These are phyloP conservation scores for Spodoptera littoralis DNA, from an alignment of 2,888 invertebrate species.

Conservation along the genomic window DNA sequence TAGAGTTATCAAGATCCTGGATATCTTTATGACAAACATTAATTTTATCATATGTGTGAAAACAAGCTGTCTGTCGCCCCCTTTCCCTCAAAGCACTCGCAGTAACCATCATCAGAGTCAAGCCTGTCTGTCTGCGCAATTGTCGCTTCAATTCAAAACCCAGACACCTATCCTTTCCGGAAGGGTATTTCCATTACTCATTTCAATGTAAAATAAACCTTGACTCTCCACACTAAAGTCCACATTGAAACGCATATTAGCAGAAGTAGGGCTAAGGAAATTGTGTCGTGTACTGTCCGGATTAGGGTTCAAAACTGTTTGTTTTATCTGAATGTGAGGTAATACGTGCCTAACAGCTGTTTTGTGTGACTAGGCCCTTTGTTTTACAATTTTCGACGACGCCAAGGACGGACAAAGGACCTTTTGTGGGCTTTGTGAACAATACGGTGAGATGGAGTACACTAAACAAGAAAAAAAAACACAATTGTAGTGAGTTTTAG, in stretches of 20 bases:
- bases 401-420: conserved; percentile 68
- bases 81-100: conserved; percentile 17
- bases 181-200: conserved; percentile 35
- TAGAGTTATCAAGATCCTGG: conserved; percentile 21
- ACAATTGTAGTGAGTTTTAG: conserved; percentile 17
- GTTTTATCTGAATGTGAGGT: conserved; percentile 32
- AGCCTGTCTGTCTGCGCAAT: conserved; percentile 42
- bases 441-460: conserved; percentile 48
- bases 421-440: conserved; percentile 54
- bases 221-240: conserved; percentile 1
- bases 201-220: conserved; percentile 17
- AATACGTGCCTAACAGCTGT: conserved; percentile 82
- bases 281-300: not conserved
- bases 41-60: not conserved
- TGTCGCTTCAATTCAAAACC: conserved; percentile 72
- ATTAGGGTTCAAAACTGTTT: conserved; percentile 45
- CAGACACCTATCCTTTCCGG: conserved; percentile 71
- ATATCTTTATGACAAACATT: not conserved
- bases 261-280: not conserved
- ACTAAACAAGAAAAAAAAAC: conserved; percentile 44
- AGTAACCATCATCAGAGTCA: conserved; percentile 35
- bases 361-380: conserved; percentile 74
- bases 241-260: conserved; percentile 12
- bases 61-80: not conserved
- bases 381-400: conserved; percentile 73